Percentiles rank a stretch among this genome's conserved stretches.
phyloP scores from a whole-genome alignment of 2,888 invertebrate species.

The Atherix ibis region DNA sequence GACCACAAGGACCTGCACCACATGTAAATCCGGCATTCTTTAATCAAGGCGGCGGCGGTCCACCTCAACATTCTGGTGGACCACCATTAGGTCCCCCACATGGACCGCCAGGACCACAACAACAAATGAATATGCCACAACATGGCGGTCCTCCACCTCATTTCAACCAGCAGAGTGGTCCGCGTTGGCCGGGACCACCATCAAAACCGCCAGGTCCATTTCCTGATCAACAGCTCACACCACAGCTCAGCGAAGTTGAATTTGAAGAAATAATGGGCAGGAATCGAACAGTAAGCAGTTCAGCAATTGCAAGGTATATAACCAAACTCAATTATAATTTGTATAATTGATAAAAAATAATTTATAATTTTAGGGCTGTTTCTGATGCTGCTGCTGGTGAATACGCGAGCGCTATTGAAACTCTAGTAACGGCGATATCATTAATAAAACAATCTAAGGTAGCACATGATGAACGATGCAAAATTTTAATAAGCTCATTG shows the following conservation, averaged over 20 bases:
- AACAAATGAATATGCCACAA: conserved; percentile 33
- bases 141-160: conserved; percentile 48
- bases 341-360: not conserved
- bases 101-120: conserved; percentile 34
- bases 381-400: conserved; percentile 96
- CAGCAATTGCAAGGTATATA: conserved; percentile 62
- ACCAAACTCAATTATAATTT: not conserved
- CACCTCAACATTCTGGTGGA: conserved; percentile 35
- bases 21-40: conserved; percentile 97
- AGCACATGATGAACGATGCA: conserved; percentile 79
- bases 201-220: conserved; percentile 29
- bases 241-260: conserved; percentile 75
- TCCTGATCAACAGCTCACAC: conserved; percentile 35
- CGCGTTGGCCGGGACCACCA: conserved; percentile 43
- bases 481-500: conserved; percentile 89
- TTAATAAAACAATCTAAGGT: conserved; percentile 94
- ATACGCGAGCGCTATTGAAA: conserved; percentile 96
- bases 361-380: conserved; percentile 52
- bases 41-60: conserved; percentile 42
- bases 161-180: conserved; percentile 48
- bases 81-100: conserved; percentile 39
- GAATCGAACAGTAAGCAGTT: conserved; percentile 93
- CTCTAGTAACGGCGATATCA: conserved; percentile 95
- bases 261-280: conserved; percentile 97
- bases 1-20: conserved; percentile 56